Base-by-base conservation (phyloP, 2,888 invertebrate species). In the Dasysyrphus albostriatus region DNA sequence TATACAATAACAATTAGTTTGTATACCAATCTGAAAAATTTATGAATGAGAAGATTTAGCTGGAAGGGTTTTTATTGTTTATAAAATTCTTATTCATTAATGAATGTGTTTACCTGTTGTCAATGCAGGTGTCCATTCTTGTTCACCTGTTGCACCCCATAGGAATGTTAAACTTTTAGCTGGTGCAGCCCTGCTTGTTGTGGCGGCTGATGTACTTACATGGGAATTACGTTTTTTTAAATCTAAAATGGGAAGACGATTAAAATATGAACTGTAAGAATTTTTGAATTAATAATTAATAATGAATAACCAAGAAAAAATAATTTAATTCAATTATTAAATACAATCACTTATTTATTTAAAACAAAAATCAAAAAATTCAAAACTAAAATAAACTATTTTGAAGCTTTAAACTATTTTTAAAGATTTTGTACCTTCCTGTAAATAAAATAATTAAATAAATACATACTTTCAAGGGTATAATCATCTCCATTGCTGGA, bases 61-160 rank as follows among this genome's bases (percentile, higher is more conserved):
- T 44, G 2, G 0, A 32, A 29, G 6, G 16, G 6, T 49, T 7
- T 65, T 16, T 24, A n/a, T n/a, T 63, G n/a, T 5, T 32, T 12
- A 16, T 12, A 10, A 16, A 29, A 29, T 61, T 12, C 6, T 16
- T 16, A 49, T n/a, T 29, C 14, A 37, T n/a, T 24, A 63, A n/a
- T 12, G 4, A 51, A 16, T 63, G 9, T 34, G 7, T 37, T 67
- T 79, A 91, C 98, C 98, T 93, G 98, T 98, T 4, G 98, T 98
- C 81, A 98, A 94, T 37, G 98, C 98, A 0, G 98, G 98, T 3
- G 98, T 98, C 98, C 98, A 98, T 92, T 98, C 98, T 92, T 98
- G 98, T 92, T 98, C 98, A 47, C 98, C 98, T 0, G 98, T 98
- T 5, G 98, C 98, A 32, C 98, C 98, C 98, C 98, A 98, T 61